Percentiles rank a stretch among this genome's conserved stretches.
These are phyloP conservation scores for Agrotis puta DNA, from an alignment of 2,888 invertebrate species.

Conservation along the genomic window DNA sequence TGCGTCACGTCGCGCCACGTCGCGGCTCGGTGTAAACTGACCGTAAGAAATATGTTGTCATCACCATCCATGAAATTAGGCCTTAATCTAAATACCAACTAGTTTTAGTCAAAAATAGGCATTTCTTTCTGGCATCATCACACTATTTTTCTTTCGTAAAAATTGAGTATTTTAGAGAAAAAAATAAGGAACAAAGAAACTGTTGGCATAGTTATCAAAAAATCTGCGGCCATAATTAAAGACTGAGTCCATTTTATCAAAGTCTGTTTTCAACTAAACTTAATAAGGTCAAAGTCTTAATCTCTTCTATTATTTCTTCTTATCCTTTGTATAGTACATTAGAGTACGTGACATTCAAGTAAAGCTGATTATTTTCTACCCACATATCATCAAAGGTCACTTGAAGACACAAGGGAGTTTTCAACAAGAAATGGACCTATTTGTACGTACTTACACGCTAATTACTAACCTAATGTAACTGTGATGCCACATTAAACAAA, in stretches of 20 bases:
- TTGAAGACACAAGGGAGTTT: background rate
- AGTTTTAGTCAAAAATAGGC: too few species aligned
- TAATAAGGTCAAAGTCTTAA: background rate
- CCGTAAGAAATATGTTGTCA: too few species aligned
- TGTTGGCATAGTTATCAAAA: background rate
- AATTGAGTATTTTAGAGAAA: too few species aligned
- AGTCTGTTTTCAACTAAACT: background rate
- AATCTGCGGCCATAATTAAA: background rate
- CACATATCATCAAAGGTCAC: conserved; percentile 19
- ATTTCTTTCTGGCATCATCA: too few species aligned
- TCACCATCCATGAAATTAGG: too few species aligned
- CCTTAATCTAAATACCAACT: too few species aligned
- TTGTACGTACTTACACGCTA: background rate
- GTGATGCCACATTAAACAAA: too few species aligned
- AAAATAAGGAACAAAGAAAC: too few species aligned
- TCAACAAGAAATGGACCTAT: background rate
- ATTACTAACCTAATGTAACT: background rate
- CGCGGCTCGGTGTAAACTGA: too few species aligned
- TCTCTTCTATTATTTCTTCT: conserved; percentile 8
- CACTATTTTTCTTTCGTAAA: too few species aligned
- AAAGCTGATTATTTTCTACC: conserved; percentile 23
- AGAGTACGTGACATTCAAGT: background rate
- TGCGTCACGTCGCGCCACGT: too few species aligned
- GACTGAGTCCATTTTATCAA: background rate
- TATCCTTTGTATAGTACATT: background rate